A percentile compares a stretch with the other conserved stretches of the same genome.
These are phyloP conservation scores for Antitype chi DNA, from an alignment of 2,888 invertebrate species.

Conservation along the genomic window DNA sequence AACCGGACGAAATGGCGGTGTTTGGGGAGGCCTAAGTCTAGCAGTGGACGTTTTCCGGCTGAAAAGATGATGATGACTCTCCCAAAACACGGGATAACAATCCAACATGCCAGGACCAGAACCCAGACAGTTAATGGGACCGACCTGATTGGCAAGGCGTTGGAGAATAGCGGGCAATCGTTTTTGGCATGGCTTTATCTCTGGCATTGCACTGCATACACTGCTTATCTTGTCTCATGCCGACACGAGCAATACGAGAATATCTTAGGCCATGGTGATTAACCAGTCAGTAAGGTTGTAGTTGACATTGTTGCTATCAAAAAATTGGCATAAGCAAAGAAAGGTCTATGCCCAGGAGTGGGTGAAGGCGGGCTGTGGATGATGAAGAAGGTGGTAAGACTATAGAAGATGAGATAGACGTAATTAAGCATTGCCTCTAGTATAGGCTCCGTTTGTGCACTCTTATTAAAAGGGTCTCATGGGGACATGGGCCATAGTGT, in stretches of 20 bases:
- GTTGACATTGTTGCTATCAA: background rate
- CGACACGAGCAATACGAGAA: background rate
- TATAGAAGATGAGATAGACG: background rate
- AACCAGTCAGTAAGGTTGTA: background rate
- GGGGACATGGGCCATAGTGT: background rate
- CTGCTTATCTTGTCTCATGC: slow-evolving; percentile 2
- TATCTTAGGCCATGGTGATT: background rate
- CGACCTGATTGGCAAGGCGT: slow-evolving; percentile 24
- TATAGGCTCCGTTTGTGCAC: background rate
- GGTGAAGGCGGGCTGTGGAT: background rate
- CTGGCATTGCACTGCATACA: slow-evolving; percentile 1
- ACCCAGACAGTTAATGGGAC: background rate
- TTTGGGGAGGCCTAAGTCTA: too few species aligned
- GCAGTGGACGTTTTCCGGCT: too few species aligned
- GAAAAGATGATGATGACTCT: background rate
- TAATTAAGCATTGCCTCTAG: too few species aligned
- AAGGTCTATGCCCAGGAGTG: background rate
- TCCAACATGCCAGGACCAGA: background rate
- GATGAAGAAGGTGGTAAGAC: background rate
- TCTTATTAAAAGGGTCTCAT: background rate
- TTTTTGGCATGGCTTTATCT: slow-evolving; percentile 41
- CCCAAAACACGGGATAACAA: background rate
- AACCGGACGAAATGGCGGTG: too few species aligned
- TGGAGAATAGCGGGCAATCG: slow-evolving; percentile 10
- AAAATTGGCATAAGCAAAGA: background rate